phyloP scores from a whole-genome alignment of 2,113 vertebrate genomes.

The Zonotrichia leucophrys region DNA sequence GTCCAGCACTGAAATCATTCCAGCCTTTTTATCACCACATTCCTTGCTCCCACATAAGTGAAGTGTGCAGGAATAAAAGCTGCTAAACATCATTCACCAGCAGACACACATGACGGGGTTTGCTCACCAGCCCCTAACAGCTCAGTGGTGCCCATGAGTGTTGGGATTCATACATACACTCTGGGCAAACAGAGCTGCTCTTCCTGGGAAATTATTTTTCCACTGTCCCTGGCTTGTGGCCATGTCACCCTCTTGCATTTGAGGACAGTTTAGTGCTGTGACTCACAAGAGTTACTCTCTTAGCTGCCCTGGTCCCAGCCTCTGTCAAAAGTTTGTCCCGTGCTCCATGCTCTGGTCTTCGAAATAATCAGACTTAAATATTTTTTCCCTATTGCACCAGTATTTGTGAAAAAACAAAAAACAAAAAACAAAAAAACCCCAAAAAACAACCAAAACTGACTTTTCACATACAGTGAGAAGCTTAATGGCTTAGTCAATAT shows the following conservation, averaged over 20 bases:
- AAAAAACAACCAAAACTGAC: background rate
- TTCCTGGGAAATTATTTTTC: background rate
- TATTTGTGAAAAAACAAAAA: background rate
- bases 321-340: background rate
- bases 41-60: constrained; percentile 19
- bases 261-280: background rate
- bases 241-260: background rate
- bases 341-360: background rate
- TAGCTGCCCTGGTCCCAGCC: background rate
- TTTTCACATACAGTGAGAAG: background rate
- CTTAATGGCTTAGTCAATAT: background rate
- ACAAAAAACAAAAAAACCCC: no score
- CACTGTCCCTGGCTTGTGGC: background rate
- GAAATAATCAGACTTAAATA: background rate
- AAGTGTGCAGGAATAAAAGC: constrained; percentile 14
- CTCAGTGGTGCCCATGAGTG: background rate
- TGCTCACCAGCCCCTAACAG: background rate
- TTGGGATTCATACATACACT: background rate
- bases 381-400: background rate
- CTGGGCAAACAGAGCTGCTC: background rate
- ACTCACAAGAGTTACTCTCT: background rate
- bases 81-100: background rate
- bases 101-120: background rate
- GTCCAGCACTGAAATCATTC: constrained; percentile 4
- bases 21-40: constrained; percentile 47